Evolutionary conservation across 2,113 vertebrate genomes (phyloP), one percentile per base, ranked within the genome.

Genomic region (Pheucticus melanocephalus): DNA sequence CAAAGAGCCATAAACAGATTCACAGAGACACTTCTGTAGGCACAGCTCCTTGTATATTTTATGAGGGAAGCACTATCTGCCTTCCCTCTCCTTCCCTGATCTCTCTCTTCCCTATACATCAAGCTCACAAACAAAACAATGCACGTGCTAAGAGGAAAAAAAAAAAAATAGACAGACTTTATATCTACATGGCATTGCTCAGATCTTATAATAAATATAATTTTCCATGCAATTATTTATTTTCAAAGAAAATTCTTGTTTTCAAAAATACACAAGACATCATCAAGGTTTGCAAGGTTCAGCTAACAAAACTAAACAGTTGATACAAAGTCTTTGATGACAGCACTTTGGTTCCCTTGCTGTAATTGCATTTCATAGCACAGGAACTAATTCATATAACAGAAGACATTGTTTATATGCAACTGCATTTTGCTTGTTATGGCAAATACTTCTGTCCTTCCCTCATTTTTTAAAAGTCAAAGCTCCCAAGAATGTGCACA

Each of bases 1-100:
- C 95, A 91, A 85, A 85, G 68, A 95, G 76, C 80, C 82, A 66
- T 68, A 93, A 95, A 90, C 82, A 96, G 92, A 96, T 96, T 95
- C 92, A 90, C 0, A 48, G 72, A 94, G 94, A 92, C 95, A 88
- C 79, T 93, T 94, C 68, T 28, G 61, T 65, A 94, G 0, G 2
- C 80, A 53, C 56, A 56, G 69, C 68, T 66, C 82, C 56, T 40
- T 96, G 90, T 94, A 94, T 96, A 96, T 96, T 96, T 97, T 90
- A 96, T 97, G 96, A 97, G 61, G 76, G 44, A 90, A 92, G 93
- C 69, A 76, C 85, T 96, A 53, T 70, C 88, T 86, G 71, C 82
- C 72, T 93, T 70, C 39, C 54, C 35, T 61, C 71, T 80, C 66
- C 71, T 69, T 92, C 50, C 64, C 50, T 11, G 3, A 65, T 77